Evolutionary conservation across 2,888 invertebrate genomes (phyloP).

Genomic region (Nephrotoma appendiculata): DNA sequence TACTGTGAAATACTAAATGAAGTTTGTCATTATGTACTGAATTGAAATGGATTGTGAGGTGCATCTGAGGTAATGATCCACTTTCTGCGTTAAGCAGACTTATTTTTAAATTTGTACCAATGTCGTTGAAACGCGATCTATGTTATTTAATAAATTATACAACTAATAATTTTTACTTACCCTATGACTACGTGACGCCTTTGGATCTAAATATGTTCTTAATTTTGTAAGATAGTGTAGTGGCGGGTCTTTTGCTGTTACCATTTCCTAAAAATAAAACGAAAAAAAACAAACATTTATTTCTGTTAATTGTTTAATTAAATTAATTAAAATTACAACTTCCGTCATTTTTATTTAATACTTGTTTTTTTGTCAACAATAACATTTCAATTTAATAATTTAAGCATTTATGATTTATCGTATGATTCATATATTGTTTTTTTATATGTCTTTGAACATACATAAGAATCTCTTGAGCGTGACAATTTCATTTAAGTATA

Average conservation of each 20-base stretch:
- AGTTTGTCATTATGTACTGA: too few species aligned
- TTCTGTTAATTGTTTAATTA: background rate
- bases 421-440: background rate
- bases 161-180: conserved; percentile 40
- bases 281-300: conserved; percentile 9
- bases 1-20: too few species aligned
- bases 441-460: background rate
- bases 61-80: background rate
- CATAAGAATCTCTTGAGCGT: background rate
- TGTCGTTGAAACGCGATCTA: too few species aligned
- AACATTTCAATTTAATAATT: background rate
- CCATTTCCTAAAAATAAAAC: conserved; percentile 65
- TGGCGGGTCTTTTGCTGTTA: conserved; percentile 96
- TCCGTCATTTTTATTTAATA: background rate
- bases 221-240: conserved; percentile 92
- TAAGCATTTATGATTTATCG: background rate
- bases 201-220: conserved; percentile 89
- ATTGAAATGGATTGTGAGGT: too few species aligned
- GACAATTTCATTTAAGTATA: background rate
- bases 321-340: background rate
- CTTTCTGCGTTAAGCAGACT: background rate
- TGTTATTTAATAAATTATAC: background rate
- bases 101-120: too few species aligned
- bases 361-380: background rate
- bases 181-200: conserved; percentile 87